Percentiles rank a stretch among this genome's conserved stretches.
Conservation (phyloP, 2,113 vertebrate genomes). For the Vulpes ferrilata region DNA sequence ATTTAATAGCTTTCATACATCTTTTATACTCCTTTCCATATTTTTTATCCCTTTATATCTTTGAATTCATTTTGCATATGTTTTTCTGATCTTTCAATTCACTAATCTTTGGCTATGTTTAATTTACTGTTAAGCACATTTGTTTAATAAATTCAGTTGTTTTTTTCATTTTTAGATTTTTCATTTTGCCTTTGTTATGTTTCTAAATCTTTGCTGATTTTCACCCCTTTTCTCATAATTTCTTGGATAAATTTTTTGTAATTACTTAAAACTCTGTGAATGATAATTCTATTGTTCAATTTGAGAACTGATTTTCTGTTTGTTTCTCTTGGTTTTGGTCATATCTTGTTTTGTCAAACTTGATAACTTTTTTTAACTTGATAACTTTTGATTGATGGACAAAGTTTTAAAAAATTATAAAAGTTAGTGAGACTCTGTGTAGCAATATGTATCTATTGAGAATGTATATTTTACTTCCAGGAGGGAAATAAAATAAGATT, state of each 20-base stretch:
- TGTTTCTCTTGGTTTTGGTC: background rate
- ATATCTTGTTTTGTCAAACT: background rate
- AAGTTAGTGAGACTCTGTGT: background rate
- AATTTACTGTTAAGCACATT: background rate
- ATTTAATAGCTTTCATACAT: background rate
- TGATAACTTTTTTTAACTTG: background rate
- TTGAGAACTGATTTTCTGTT: background rate
- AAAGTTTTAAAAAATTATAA: slow-evolving; percentile 29
- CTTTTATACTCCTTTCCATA: background rate
- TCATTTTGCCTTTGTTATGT: background rate
- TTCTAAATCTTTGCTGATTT: background rate
- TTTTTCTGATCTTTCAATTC: slow-evolving; percentile 8
- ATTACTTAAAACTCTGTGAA: background rate
- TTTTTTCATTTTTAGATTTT: slow-evolving; percentile 43
- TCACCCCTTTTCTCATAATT: background rate
- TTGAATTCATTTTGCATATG: background rate
- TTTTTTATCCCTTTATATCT: background rate
- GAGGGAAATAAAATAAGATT: background rate
- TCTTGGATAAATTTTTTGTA: slow-evolving; percentile 1
- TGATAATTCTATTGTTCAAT: background rate
- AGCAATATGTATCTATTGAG: background rate
- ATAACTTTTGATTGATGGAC: background rate
- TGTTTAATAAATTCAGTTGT: slow-evolving; percentile 11
- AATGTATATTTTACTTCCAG: background rate
- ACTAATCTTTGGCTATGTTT: background rate